Conservation (phyloP, 1,140 invertebrate species). For the Tetranychus urticae region DNA sequence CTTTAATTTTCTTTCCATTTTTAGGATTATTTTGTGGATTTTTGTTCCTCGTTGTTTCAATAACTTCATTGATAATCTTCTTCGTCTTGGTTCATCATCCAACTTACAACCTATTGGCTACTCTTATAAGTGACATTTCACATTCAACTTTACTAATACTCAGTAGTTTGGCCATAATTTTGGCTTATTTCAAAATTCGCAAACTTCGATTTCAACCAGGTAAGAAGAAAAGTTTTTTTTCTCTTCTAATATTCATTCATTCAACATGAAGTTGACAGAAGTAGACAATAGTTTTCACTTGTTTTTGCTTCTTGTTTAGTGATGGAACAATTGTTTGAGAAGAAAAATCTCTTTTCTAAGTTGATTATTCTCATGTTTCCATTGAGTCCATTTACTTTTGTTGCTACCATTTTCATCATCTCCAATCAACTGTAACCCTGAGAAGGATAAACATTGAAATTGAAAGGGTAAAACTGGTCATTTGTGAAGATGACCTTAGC, state of each 20-base stretch:
- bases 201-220: conserved; percentile 24
- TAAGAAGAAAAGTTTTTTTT: not conserved
- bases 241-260: too few species aligned
- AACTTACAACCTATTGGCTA: conserved; percentile 32
- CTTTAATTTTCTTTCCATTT: not conserved
- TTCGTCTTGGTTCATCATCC: conserved; percentile 54
- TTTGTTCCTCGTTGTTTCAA: conserved; percentile 59
- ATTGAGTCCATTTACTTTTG: too few species aligned
- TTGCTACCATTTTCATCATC: too few species aligned
- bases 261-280: too few species aligned
- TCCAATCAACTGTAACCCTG: too few species aligned
- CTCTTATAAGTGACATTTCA: conserved; percentile 67
- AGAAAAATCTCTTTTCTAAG: too few species aligned
- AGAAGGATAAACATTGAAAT: too few species aligned
- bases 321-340: too few species aligned
- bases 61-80: conserved; percentile 79
- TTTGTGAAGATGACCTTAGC: not conserved
- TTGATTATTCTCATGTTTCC: too few species aligned
- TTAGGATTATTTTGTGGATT: conserved; percentile 71
- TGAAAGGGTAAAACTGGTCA: too few species aligned
- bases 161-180: conserved; percentile 61
- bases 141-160: conserved; percentile 64
- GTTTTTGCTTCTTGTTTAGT: too few species aligned
- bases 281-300: too few species aligned
- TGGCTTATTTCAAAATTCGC: conserved; percentile 59